Evolutionary conservation across 2,888 invertebrate genomes (phyloP).

Genomic region (Synergus itoensis): DNA sequence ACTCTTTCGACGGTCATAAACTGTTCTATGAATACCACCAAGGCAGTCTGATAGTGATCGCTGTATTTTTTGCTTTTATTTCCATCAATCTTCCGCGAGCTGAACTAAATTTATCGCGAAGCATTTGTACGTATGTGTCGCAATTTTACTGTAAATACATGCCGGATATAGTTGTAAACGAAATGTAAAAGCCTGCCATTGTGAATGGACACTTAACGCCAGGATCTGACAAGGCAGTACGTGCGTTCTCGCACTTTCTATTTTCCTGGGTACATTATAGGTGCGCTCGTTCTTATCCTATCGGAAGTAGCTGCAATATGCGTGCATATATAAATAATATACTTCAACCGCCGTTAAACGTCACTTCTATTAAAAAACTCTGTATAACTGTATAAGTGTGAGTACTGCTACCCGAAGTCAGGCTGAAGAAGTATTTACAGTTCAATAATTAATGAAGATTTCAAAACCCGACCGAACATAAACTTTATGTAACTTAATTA

Average conservation of each 20-base stretch:
- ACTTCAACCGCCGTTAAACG: not conserved
- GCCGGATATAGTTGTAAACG: conserved; percentile 15
- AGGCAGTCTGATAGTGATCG: not conserved
- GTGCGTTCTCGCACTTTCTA: conserved; percentile 49
- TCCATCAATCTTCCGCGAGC: not conserved
- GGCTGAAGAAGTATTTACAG: not conserved
- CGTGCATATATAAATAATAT: conserved; percentile 28
- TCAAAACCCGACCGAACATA: not conserved
- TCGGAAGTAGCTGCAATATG: conserved; percentile 29
- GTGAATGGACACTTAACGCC: conserved; percentile 37
- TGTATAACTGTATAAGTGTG: no score
- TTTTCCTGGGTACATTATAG: conserved; percentile 44
- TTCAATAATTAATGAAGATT: not conserved
- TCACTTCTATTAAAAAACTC: not conserved
- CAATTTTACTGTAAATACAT: conserved; percentile 1
- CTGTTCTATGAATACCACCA: not conserved
- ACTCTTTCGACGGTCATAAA: not conserved
- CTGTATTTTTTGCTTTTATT: not conserved
- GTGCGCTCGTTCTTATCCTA: conserved; percentile 33
- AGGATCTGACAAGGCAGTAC: conserved; percentile 37
- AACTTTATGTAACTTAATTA: not conserved
- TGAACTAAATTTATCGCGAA: not conserved
- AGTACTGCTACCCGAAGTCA: no score
- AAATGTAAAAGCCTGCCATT: conserved; percentile 35
- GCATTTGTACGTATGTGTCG: not conserved